Base-by-base conservation (phyloP, 2,888 invertebrate genomes). In the Tortricodes alternella region DNA sequence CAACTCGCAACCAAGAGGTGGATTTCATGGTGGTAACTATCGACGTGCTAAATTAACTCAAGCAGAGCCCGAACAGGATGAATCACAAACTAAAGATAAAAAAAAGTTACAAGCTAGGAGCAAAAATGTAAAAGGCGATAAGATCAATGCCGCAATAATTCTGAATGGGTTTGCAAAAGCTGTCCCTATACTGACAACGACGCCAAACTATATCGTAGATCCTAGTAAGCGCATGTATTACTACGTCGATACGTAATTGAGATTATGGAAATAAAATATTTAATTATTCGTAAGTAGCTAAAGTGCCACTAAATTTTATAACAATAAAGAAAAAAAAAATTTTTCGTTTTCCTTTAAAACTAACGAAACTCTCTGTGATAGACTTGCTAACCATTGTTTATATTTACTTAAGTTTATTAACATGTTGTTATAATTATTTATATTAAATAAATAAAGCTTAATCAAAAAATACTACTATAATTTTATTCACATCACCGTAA, bases 181-280 rank as follows among this genome's bases (percentile, higher is more conserved):
- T 9, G 80, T 78, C 3, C 86, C 89, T 1, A 70, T 84, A 53
- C 64, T 89, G 8, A 85, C 89, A 0, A 85, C 83, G 1, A 84
- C 85, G 0, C 83, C 86, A 9, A 71, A 72, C 0, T 91, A 80
- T 53, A 91, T 91, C 62, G 68, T 89, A 68, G 90, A 91, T 65
- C 91, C 91, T 21, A 89, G 91, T 61, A 89, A 91, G 75, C 76
- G 91, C 62, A 87, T 87, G 85, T 91, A 91, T 68, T 91, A 88
- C 65, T 91, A 89, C 59, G 87, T 89, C 13, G 90, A 90, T 62
- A 66, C 71, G 15, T 70, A 71, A 74, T 18, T 44, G 56, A 58
- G 59, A 62, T 59, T 59, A 61, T 11, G 59, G 39, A 48, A 59
- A 29, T 43, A 41, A 46, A 27, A 48, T 59, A 60, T 62, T 27